Conservation (phyloP, 2,113 vertebrate genomes). For the Jacana jacana region DNA sequence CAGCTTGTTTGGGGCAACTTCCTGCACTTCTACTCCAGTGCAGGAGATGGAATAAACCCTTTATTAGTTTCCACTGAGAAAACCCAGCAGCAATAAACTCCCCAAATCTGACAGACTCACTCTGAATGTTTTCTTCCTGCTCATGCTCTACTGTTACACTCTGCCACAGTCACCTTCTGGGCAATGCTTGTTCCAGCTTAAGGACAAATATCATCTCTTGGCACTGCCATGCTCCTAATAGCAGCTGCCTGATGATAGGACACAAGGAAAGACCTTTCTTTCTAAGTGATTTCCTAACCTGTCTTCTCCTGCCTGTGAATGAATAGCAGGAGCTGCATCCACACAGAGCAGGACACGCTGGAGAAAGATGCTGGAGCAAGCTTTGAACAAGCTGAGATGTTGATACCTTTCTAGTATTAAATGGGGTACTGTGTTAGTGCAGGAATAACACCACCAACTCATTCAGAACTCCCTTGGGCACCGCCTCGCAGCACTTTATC, state of each 20-base stretch:
- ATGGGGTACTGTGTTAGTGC: background rate
- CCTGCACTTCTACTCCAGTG: background rate
- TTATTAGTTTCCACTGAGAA: background rate
- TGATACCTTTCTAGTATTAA: background rate
- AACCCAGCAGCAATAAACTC: background rate
- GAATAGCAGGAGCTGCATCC: background rate
- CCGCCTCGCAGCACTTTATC: background rate
- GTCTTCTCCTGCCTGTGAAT: background rate
- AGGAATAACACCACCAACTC: background rate
- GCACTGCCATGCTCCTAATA: background rate
- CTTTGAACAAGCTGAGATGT: background rate
- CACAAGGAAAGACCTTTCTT: background rate
- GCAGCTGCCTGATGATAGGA: background rate
- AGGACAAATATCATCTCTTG: background rate
- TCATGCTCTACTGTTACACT: background rate
- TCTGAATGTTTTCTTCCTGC: background rate
- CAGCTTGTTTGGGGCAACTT: background rate
- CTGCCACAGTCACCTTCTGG: background rate
- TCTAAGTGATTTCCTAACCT: background rate
- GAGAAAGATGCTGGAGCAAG: background rate
- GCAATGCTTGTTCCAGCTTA: background rate
- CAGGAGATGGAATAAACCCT: background rate
- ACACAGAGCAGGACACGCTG: background rate
- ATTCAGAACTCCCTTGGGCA: background rate
- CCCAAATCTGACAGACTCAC: background rate